Base-by-base conservation (phyloP, 2,888 invertebrate species). In the Melikaiella ostensackeni region DNA sequence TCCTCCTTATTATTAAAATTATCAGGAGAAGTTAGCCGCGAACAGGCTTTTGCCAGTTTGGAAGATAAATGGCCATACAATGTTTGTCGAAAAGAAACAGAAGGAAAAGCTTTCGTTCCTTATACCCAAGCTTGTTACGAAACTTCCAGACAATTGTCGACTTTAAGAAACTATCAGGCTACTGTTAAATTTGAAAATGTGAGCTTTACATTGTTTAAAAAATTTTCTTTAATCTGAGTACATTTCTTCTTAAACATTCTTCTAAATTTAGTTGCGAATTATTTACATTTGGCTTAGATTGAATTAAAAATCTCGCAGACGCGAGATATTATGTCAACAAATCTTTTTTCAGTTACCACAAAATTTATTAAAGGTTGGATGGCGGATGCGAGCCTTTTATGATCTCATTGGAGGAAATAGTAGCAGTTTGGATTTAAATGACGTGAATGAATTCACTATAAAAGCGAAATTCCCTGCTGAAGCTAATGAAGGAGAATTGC, bases 101-200 rank as follows among this genome's bases (percentile, higher is more conserved):
- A 78, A 57, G 87, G 82, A 9, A 89, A 88, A 77, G 80, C 50
- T 11, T 84, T 85, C 57, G 77, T 86, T 8, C 89, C 90, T n/a
- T 91, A 88, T 42, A 88, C 90, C 0, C 86, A 88, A 75, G 88
- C 90, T 63, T 91, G 91, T 75, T 91, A 90, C 75, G 87, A 89
- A 83, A 85, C 84, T 21, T 91, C 91, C 8, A 88, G 84, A 75
- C 91, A 91, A 85, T 84, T 91, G 76, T 91, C 91, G 7, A 91
- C 90, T 13, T 82, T 91, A 19, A 85, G 90, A 76, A 89, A 86
- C 76, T 91, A 91, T 79, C 81, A 87, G 81, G 82, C 88, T 59
- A 75, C 80, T 38, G 81, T 87, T 21, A 73, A 80, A 30, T 84
- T 88, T 50, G 85, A 87, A 82, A 89, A 90, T 77, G 90, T 91